These are phyloP conservation scores for Cacatua alba DNA, from an alignment of 2,113 vertebrate species.

Conservation along the genomic window DNA sequence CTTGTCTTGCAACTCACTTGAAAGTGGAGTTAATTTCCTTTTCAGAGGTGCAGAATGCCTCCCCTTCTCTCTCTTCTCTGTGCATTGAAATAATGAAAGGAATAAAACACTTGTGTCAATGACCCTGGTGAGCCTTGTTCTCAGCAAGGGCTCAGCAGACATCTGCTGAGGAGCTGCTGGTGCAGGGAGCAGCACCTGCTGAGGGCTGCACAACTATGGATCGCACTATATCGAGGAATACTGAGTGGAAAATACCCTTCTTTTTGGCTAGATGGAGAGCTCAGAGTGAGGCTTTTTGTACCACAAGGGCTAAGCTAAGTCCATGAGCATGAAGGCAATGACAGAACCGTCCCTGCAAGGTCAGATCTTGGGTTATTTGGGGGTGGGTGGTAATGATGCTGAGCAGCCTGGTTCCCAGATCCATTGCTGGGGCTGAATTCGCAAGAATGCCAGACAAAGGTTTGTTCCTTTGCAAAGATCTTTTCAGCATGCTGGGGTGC, in stretches of 20 bases:
- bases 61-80: neutral
- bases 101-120: neutral
- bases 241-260: neutral
- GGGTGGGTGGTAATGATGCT: neutral
- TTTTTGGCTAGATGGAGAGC: neutral
- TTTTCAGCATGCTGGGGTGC: neutral
- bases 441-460: neutral
- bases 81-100: constrained; percentile 32
- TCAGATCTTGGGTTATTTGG: neutral
- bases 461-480: neutral
- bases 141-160: accelerated
- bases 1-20: constrained; percentile 34
- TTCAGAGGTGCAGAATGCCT: neutral
- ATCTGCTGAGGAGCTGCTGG: neutral
- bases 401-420: neutral
- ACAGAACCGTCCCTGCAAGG: neutral
- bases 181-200: neutral
- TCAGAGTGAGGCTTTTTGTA: neutral
- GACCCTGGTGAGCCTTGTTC: neutral
- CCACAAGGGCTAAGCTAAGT: neutral
- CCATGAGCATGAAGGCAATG: neutral
- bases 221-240: neutral
- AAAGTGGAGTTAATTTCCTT: constrained; percentile 54
- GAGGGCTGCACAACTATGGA: neutral
- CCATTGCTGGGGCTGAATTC: neutral